A percentile compares a stretch with the other conserved stretches of the same genome.
phyloP scores from a whole-genome alignment of 2,888 invertebrate genomes.

The Scaptomyza cyrtandrae region DNA sequence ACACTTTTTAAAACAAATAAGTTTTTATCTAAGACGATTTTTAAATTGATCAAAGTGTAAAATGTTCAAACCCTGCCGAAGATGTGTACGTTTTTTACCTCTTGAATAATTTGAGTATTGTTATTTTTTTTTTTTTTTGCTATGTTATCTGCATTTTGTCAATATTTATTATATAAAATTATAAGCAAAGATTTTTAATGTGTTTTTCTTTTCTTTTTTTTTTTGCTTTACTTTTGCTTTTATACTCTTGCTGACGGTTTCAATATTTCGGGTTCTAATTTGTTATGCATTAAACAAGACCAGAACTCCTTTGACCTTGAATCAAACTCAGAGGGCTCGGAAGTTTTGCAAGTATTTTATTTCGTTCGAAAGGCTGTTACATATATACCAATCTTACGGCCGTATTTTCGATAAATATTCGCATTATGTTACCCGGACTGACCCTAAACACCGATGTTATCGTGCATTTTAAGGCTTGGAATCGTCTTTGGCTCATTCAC shows the following conservation, averaged over 20 bases:
- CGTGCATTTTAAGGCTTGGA: no score
- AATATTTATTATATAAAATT: not conserved
- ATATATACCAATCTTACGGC: no score
- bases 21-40: not conserved
- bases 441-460: no score
- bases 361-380: no score
- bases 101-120: constrained; percentile 12
- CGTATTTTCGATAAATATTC: no score
- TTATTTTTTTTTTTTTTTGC: constrained; percentile 10
- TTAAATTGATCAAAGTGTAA: not conserved
- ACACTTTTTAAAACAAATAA: not conserved
- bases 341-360: no score
- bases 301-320: not conserved
- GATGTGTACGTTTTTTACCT: not conserved
- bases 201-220: not conserved
- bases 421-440: no score
- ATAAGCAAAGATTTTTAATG: not conserved
- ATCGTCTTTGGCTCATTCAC: no score
- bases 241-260: not conserved
- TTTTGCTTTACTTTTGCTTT: not conserved
- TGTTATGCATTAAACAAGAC: not conserved
- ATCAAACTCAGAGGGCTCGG: not conserved
- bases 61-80: constrained; percentile 12
- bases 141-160: constrained; percentile 28
- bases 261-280: not conserved